phyloP scores from a whole-genome alignment of 2,888 invertebrate genomes.

The Tenthredo notha region DNA sequence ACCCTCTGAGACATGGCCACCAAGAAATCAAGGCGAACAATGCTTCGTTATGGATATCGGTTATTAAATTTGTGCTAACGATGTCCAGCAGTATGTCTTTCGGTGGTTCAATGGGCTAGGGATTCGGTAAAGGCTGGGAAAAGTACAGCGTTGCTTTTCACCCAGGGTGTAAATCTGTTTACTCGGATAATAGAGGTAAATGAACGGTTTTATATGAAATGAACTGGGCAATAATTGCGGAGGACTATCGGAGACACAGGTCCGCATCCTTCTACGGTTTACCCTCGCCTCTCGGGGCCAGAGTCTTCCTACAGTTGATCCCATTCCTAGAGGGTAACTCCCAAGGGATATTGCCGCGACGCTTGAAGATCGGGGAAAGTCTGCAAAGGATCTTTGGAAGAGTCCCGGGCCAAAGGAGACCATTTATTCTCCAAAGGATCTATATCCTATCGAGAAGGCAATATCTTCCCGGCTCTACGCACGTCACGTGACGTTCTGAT shows the following conservation, averaged over 20 bases:
- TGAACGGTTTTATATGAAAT: constrained; percentile 64
- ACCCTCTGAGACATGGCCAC: not conserved
- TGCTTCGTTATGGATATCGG: constrained; percentile 19
- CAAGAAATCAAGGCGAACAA: not conserved
- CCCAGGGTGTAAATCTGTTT: constrained; percentile 37
- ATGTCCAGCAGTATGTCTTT: not conserved
- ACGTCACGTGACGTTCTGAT: constrained; percentile 6
- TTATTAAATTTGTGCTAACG: constrained; percentile 39
- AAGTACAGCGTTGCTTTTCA: not conserved
- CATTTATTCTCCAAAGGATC: constrained; percentile 45
- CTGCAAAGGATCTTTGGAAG: constrained; percentile 31
- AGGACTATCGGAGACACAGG: constrained; percentile 64
- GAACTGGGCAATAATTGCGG: constrained; percentile 71
- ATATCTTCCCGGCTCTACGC: constrained; percentile 22
- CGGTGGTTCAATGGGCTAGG: not conserved
- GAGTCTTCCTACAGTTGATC: constrained; percentile 61
- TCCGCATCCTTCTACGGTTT: constrained; percentile 54
- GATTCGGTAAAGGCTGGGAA: not conserved
- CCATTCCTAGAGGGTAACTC: constrained; percentile 61
- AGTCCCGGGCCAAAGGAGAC: constrained; percentile 42
- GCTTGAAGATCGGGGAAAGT: constrained; percentile 41
- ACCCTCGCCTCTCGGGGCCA: constrained; percentile 46
- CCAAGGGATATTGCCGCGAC: constrained; percentile 61
- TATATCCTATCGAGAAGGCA: constrained; percentile 23
- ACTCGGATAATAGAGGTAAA: constrained; percentile 43